Evolutionary conservation across 1,140 invertebrate genomes (phyloP).

Genomic region (Palaemon carinicauda): DNA sequence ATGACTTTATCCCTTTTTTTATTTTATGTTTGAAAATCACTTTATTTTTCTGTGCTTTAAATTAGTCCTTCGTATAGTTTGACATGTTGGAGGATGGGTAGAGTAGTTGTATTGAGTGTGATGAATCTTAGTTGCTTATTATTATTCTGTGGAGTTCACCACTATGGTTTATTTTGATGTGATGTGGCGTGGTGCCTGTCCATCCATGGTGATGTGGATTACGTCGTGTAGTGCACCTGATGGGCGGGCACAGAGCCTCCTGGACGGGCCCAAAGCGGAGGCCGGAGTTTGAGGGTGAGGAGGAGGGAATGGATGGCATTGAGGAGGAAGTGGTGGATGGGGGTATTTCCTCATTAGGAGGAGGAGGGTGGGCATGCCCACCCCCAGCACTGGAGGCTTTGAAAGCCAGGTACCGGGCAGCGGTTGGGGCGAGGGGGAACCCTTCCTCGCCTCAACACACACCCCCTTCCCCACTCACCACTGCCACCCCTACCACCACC

Average conservation of each 20-base stretch:
- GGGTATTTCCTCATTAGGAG: constrained; percentile 20
- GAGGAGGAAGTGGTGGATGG: constrained; percentile 43
- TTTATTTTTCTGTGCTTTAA: no score
- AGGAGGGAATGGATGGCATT: constrained; percentile 45
- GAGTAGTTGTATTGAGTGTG: neutral
- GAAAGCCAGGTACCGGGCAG: constrained; percentile 43
- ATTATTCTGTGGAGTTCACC: constrained; percentile 19
- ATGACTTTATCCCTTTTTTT: no score
- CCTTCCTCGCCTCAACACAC: constrained; percentile 18
- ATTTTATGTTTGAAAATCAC: no score
- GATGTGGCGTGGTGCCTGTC: constrained; percentile 22
- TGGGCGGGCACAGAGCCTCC: constrained; percentile 34
- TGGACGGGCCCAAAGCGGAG: constrained; percentile 40
- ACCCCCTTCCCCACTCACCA: constrained; percentile 30
- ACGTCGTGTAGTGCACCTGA: constrained; percentile 37
- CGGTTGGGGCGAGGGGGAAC: constrained; percentile 39
- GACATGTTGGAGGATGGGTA: neutral
- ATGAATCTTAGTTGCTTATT: neutral
- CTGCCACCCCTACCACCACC: constrained; percentile 29
- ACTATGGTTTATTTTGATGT: constrained; percentile 44
- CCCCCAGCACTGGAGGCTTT: constrained; percentile 41
- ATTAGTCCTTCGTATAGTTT: no score
- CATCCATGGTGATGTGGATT: constrained; percentile 6
- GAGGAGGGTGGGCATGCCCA: constrained; percentile 34
- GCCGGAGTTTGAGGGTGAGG: constrained; percentile 39